These are phyloP conservation scores for Drosophila meridionalis DNA, from an alignment of 2,888 invertebrate species.

Conservation along the genomic window DNA sequence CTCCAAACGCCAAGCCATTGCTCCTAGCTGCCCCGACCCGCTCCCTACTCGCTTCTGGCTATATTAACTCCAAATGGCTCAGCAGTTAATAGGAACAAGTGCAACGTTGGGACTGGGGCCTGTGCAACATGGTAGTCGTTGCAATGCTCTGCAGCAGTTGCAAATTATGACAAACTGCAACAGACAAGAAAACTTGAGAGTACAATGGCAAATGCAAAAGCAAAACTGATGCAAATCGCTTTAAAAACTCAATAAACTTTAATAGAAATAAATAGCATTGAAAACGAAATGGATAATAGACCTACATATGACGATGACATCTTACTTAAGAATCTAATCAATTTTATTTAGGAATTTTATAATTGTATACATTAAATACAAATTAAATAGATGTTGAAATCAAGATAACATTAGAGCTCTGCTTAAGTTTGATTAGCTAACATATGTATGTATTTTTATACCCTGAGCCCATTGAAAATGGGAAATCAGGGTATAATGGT, in stretches of 20 bases:
- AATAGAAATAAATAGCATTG: too few relatives aligned
- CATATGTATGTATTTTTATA: too few relatives aligned
- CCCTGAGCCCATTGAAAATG: too few relatives aligned
- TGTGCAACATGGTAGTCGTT: slow-evolving; percentile 24
- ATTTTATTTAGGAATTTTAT: too few relatives aligned
- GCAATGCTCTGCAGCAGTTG: slow-evolving; percentile 67
- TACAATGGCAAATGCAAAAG: slow-evolving; percentile 16
- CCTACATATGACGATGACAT: not conserved
- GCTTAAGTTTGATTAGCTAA: too few relatives aligned
- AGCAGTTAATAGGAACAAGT: slow-evolving; percentile 75
- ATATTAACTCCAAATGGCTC: slow-evolving; percentile 65
- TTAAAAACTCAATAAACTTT: not conserved
- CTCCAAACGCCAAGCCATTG: slow-evolving; percentile 61
- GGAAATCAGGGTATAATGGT: too few relatives aligned
- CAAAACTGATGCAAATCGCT: slow-evolving; percentile 8
- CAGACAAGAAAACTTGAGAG: slow-evolving; percentile 30
- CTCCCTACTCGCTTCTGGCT: slow-evolving; percentile 4
- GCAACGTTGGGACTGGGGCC: slow-evolving; percentile 13
- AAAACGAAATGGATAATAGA: not conserved
- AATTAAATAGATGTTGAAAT: too few relatives aligned
- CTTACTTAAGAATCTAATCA: not conserved
- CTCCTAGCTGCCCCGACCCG: slow-evolving; percentile 16
- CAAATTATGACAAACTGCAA: slow-evolving; percentile 73
- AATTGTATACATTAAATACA: too few relatives aligned
- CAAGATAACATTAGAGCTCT: too few relatives aligned